Percentiles rank a stretch among this genome's conserved stretches.
Evolutionary conservation across 2,797 vertebrate species (phyloP).

Genomic region (Loriculus beryllinus): DNA sequence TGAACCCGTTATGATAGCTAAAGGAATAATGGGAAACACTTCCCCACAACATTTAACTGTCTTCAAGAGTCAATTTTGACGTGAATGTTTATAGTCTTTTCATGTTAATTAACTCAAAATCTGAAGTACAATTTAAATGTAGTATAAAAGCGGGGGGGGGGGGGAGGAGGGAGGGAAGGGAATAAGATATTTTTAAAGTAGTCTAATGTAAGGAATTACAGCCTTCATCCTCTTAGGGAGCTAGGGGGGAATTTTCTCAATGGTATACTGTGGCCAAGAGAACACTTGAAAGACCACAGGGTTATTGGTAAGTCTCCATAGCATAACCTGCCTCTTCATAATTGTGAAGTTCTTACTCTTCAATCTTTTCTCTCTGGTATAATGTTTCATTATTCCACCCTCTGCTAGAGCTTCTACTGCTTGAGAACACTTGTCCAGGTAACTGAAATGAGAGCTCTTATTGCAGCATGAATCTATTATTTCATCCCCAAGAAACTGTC

Average conservation of each 20-base stretch:
- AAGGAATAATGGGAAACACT: neutral
- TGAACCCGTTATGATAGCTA: neutral
- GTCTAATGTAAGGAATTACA: neutral
- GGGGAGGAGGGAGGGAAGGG: too few relatives aligned
- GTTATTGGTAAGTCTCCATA: neutral
- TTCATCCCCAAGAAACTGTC: neutral
- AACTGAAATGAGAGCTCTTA: neutral
- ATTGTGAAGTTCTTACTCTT: neutral
- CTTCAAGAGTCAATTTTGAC: neutral
- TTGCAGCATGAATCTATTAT: neutral
- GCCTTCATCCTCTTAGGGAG: neutral
- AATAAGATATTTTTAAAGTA: neutral
- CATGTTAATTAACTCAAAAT: neutral
- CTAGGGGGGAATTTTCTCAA: neutral
- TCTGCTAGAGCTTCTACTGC: neutral
- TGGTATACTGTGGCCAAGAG: neutral
- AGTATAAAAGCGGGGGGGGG: rapidly evolving
- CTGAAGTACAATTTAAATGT: neutral
- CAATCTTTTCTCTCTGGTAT: neutral
- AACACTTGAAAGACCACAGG: neutral
- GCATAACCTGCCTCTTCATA: neutral
- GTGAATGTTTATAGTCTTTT: neutral
- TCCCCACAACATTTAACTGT: neutral
- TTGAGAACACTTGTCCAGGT: neutral
- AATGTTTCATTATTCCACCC: neutral